Evolutionary conservation across 2,797 vertebrate genomes (phyloP).

Genomic region (Sebastes hubbsi): DNA sequence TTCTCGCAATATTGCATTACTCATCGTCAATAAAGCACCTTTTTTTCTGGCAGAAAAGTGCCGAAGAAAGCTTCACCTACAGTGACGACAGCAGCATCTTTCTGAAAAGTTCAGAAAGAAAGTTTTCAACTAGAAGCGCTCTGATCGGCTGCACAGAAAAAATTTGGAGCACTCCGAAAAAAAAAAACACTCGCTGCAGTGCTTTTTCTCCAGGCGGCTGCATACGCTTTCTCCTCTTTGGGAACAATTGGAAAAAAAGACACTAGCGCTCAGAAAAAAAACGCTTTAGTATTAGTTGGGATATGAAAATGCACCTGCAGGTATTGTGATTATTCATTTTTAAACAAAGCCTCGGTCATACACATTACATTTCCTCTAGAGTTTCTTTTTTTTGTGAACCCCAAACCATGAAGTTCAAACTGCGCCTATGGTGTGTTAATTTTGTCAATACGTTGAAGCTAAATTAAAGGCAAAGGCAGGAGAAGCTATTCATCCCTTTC

Average conservation of each 20-base stretch:
- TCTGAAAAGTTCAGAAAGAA: too few species aligned
- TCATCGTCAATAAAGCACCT: too few species aligned
- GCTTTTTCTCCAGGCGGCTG: too few species aligned
- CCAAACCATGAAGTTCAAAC: not conserved
- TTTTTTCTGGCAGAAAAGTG: too few species aligned
- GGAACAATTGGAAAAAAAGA: not conserved
- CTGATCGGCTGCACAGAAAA: too few species aligned
- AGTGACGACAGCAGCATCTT: too few species aligned
- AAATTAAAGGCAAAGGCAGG: conserved; percentile 50
- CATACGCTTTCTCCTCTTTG: too few species aligned
- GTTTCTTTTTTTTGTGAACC: not conserved
- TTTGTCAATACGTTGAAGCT: conserved; percentile 35
- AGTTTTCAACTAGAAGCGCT: too few species aligned
- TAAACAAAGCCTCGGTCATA: not conserved
- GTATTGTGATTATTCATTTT: not conserved
- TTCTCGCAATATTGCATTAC: too few species aligned
- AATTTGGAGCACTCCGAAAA: too few species aligned
- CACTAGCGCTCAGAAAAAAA: too few species aligned
- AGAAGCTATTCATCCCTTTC: conserved; percentile 28
- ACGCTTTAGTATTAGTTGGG: not conserved
- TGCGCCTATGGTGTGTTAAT: not conserved
- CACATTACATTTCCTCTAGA: not conserved
- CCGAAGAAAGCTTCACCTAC: accelerated
- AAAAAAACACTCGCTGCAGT: accelerated
- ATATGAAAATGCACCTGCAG: not conserved